phyloP scores from a whole-genome alignment of 2,888 invertebrate species.

The Dusona sp. region DNA sequence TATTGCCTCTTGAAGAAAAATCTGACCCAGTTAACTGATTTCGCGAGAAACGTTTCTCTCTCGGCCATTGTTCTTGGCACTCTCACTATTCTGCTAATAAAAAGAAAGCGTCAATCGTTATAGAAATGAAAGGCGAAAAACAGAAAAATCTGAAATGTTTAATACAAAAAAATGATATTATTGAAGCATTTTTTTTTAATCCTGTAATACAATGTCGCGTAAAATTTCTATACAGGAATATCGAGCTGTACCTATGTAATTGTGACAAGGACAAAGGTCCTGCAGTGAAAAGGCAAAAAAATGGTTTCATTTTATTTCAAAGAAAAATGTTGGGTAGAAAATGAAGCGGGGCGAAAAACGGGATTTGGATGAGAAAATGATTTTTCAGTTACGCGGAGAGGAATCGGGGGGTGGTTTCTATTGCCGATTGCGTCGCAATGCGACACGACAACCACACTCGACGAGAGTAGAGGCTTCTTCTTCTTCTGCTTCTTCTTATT shows the following conservation, averaged over 20 bases:
- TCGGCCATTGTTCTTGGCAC: conserved; percentile 65
- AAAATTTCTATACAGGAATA: background rate
- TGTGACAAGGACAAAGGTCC: background rate
- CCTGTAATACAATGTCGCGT: background rate
- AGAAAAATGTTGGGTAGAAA: background rate
- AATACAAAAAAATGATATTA: background rate
- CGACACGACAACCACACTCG: conserved; percentile 78
- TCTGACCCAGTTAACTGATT: conserved; percentile 70
- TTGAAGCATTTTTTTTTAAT: background rate
- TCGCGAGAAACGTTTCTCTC: conserved; percentile 57
- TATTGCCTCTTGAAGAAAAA: conserved; percentile 63
- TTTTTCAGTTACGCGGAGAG: conserved; percentile 54
- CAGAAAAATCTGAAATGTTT: conserved; percentile 5
- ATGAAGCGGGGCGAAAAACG: background rate
- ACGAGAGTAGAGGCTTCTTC: conserved; percentile 45
- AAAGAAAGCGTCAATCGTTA: conserved; percentile 43
- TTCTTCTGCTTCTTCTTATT: conserved; percentile 45
- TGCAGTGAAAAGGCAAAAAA: background rate
- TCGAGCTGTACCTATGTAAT: background rate
- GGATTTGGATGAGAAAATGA: conserved; percentile 39
- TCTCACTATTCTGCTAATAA: conserved; percentile 56
- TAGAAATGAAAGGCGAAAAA: conserved; percentile 23
- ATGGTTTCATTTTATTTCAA: conserved; percentile 21
- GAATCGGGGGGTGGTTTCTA: conserved; percentile 74
- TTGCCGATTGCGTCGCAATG: conserved; percentile 81